A percentile compares a stretch with the other conserved stretches of the same genome.
Conservation (phyloP, 2,888 invertebrate species). For the Phlogophora meticulosa region DNA sequence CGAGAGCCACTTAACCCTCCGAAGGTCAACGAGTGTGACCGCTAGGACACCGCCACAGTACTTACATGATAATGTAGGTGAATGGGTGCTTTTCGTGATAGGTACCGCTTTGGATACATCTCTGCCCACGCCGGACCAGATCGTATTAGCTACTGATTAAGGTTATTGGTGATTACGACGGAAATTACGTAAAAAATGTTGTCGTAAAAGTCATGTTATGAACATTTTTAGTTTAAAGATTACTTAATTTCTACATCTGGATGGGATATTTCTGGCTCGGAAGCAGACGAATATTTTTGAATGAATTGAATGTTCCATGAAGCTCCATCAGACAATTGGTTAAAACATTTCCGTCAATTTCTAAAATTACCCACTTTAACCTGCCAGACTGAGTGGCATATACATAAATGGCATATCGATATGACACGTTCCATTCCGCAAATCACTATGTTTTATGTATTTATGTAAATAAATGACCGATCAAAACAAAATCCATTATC, state of each 20-base stretch:
- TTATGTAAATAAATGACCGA: constrained; percentile 69
- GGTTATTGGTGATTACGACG: constrained; percentile 24
- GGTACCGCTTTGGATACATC: constrained; percentile 35
- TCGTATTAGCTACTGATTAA: constrained; percentile 36
- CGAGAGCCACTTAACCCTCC: constrained; percentile 54
- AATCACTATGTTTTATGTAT: constrained; percentile 66
- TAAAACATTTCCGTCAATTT: constrained; percentile 52
- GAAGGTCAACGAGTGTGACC: constrained; percentile 55
- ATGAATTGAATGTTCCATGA: constrained; percentile 14
- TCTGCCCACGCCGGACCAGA: constrained; percentile 23
- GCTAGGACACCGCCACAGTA: constrained; percentile 22
- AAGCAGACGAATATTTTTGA: constrained; percentile 24
- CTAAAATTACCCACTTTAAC: constrained; percentile 53
- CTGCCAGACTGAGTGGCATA: constrained; percentile 45
- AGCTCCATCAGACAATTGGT: constrained; percentile 30
- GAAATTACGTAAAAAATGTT: constrained; percentile 19
- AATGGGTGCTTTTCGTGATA: constrained; percentile 28
- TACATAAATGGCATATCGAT: constrained; percentile 40
- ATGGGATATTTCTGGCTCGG: constrained; percentile 15
- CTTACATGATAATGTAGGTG: constrained; percentile 43
- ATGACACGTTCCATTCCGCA: constrained; percentile 44
- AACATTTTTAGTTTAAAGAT: constrained; percentile 19
- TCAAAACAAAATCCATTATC: constrained; percentile 74
- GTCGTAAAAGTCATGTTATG: background rate
- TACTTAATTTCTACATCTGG: constrained; percentile 8